These are phyloP conservation scores for Elaphurus davidianus DNA, from an alignment of 2,113 vertebrate genomes.

Conservation along the genomic window DNA sequence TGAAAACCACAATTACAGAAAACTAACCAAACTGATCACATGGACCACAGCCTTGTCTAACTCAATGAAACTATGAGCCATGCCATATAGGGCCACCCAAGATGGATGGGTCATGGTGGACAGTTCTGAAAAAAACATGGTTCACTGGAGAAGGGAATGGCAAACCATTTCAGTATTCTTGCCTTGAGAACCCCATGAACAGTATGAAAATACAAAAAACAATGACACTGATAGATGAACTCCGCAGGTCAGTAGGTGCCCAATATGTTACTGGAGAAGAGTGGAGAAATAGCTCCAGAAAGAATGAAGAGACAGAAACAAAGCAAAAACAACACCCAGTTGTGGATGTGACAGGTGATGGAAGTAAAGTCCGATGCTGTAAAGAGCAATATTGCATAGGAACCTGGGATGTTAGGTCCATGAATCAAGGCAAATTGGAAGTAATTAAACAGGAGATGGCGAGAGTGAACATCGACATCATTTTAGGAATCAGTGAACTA, in stretches of 20 bases:
- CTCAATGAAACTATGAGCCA: background rate
- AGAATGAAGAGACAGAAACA: background rate
- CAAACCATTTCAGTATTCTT: background rate
- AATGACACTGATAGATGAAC: background rate
- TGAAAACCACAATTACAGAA: background rate
- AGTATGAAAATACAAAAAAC: background rate
- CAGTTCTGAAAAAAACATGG: background rate
- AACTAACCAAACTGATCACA: background rate
- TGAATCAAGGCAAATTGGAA: background rate
- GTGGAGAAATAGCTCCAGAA: background rate
- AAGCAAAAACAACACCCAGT: background rate
- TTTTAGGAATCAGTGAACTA: background rate
- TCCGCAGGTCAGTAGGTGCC: background rate
- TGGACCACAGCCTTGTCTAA: background rate
- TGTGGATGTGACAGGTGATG: background rate
- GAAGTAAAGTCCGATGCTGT: background rate
- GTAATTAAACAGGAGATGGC: background rate
- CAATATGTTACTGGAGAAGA: background rate
- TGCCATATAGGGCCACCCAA: background rate
- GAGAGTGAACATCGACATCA: rapidly evolving
- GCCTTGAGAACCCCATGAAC: background rate
- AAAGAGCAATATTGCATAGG: background rate
- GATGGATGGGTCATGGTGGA: background rate
- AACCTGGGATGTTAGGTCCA: background rate
- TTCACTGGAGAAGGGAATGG: background rate